These are phyloP conservation scores for Carassius auratus DNA, from an alignment of 2,113 vertebrate species.

Conservation along the genomic window DNA sequence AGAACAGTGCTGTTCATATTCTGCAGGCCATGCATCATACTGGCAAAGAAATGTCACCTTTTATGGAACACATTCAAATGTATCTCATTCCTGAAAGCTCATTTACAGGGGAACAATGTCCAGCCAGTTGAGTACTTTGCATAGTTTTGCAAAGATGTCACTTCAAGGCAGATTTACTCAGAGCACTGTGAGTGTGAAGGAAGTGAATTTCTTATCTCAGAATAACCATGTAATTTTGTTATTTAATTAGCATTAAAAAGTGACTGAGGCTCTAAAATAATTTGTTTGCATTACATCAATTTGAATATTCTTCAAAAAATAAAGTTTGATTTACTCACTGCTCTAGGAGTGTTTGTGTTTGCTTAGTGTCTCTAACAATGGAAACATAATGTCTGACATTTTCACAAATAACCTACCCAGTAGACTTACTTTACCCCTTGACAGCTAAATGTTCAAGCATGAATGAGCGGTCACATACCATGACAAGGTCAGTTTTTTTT, in stretches of 20 bases:
- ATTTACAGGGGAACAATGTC: constrained; percentile 14
- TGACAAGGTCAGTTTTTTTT: constrained; percentile 4
- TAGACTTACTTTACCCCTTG: neutral
- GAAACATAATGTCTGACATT: neutral
- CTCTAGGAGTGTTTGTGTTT: constrained; percentile 11
- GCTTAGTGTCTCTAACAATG: neutral
- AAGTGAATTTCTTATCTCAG: neutral
- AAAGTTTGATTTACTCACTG: neutral
- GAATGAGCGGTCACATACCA: neutral
- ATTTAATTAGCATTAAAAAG: neutral
- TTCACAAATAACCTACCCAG: constrained; percentile 1
- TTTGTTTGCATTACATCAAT: neutral
- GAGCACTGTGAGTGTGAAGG: neutral
- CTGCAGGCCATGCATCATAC: neutral
- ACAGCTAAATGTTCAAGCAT: constrained; percentile 6
- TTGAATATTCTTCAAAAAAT: neutral
- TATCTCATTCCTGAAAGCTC: neutral
- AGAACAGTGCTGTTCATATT: neutral
- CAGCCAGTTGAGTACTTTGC: neutral
- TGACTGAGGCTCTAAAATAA: neutral
- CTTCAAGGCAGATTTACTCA: neutral
- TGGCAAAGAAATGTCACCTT: neutral
- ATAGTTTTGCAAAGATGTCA: neutral
- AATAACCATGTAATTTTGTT: neutral
- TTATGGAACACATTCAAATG: neutral